Evolutionary conservation across 2,888 invertebrate species (phyloP).

Genomic region (Eulithis testata): DNA sequence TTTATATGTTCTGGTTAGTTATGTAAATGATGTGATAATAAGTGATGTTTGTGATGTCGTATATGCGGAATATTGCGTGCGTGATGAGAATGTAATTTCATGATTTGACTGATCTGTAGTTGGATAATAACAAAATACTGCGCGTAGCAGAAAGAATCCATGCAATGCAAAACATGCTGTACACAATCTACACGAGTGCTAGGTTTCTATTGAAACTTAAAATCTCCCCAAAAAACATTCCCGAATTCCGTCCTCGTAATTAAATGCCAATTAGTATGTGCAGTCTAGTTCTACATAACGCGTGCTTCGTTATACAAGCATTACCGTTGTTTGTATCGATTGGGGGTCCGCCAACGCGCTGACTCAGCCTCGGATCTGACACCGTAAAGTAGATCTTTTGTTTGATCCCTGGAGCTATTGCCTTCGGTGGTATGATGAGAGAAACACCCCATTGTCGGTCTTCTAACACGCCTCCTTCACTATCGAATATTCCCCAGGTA

Average conservation of each 20-base stretch:
- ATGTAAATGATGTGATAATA: constrained; percentile 30
- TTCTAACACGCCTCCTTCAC: constrained; percentile 92
- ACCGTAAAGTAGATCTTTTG: constrained; percentile 98
- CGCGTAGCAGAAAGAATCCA: constrained; percentile 16
- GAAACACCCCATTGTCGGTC: constrained; percentile 96
- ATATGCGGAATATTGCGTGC: constrained; percentile 36
- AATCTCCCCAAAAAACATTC: constrained; percentile 45
- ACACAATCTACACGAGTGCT: constrained; percentile 23
- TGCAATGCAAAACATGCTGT: constrained; percentile 36
- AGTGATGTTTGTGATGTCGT: constrained; percentile 33
- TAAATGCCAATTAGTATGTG: constrained; percentile 81
- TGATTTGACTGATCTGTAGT: background rate
- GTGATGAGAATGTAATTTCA: constrained; percentile 11
- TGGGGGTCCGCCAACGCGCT: constrained; percentile 91
- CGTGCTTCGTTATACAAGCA: constrained; percentile 81
- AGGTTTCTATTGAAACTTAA: constrained; percentile 6
- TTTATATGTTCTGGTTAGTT: constrained; percentile 53
- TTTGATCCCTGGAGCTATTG: constrained; percentile 91
- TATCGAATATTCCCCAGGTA: constrained; percentile 88
- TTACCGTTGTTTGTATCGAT: constrained; percentile 96
- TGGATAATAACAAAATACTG: constrained; percentile 11
- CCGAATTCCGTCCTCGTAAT: constrained; percentile 61
- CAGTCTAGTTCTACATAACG: constrained; percentile 77
- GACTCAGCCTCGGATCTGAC: constrained; percentile 89
- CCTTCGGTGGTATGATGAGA: constrained; percentile 94